Evolutionary conservation across 2,113 vertebrate species (phyloP), one percentile per base, ranked within the genome.

Genomic region (Nycticebus coucang): DNA sequence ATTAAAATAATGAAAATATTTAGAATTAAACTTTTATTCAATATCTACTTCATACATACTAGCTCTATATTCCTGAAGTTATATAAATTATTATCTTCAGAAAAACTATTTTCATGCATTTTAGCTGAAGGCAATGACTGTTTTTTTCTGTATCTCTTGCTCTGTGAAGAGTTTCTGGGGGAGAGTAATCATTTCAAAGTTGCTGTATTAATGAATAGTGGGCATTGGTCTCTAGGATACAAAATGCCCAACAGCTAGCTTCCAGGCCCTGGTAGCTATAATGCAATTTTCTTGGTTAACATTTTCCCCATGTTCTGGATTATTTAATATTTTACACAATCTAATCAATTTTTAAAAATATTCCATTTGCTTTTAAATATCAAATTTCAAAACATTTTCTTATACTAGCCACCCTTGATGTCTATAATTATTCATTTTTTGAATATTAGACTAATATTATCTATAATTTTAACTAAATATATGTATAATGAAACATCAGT

Each of bases 21-120:
- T 89, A 69, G 50, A 89, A 88, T 86, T 93, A 37, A 84, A 62
- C 41, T 80, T 91, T 88, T 75, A 62, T 18, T 95, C 35, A 85
- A 66, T 19, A 4, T 68, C 55, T 41, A 28, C 24, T 57, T 89
- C 17, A 37, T 22, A 37, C 17, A 37, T 28, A 37, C 11, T 59
- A 5, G 50, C 1, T 28, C 28, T 77, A 53, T 33, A 45, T 33
- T 74, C 33, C 57, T 72, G 75, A 79, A 84, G 7, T 62, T 77
- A 35, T 78, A 4, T 41, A 87, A 14, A 55, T 33, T 86, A 9
- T 83, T 83, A 72, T 71, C 55, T 37, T 79, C 50, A 62, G 74
- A 66, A 89, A 93, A 85, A 35, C 1, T 66, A 28, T 75, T 55
- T 64, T 50, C 33, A 53, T 50, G 37, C 18, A 74, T 45, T 86